Percentiles rank a stretch among this genome's conserved stretches.
These are phyloP conservation scores for Trematomus loennbergii DNA, from an alignment of 2,113 vertebrate species.

Conservation along the genomic window DNA sequence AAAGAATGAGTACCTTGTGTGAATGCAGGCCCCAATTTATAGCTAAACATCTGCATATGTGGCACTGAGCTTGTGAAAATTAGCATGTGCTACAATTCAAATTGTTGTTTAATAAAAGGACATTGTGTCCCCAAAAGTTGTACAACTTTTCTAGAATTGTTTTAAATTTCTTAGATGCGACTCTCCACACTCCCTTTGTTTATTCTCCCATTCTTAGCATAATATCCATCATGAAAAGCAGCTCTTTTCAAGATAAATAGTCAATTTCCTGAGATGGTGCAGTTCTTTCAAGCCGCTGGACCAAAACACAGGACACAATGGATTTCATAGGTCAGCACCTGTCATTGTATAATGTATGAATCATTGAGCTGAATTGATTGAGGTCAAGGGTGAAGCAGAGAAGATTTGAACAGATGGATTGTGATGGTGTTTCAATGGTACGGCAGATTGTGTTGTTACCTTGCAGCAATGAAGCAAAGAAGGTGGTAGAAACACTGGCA, in stretches of 20 bases:
- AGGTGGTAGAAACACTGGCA: slow-evolving; percentile 89
- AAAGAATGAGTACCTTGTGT: neutral
- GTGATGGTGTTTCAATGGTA: neutral
- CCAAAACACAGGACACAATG: neutral
- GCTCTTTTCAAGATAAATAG: neutral
- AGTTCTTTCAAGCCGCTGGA: neutral
- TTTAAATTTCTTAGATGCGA: neutral
- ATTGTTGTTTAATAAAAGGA: neutral
- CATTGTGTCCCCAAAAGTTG: neutral
- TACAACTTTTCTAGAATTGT: neutral
- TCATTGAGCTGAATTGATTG: neutral
- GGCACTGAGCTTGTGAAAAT: neutral
- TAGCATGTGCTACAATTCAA: neutral
- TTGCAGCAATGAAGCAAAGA: slow-evolving; percentile 89
- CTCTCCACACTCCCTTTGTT: neutral
- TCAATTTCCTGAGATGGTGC: neutral
- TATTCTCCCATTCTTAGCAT: neutral
- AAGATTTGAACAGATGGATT: neutral
- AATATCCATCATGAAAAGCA: neutral
- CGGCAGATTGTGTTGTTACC: slow-evolving; percentile 79
- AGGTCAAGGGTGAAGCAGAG: neutral
- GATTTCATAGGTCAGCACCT: neutral
- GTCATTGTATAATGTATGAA: neutral
- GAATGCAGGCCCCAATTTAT: neutral
- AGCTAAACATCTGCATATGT: neutral